These are phyloP conservation scores for Lamellibrachia satsuma DNA, from an alignment of 2,888 invertebrate species.

Conservation along the genomic window DNA sequence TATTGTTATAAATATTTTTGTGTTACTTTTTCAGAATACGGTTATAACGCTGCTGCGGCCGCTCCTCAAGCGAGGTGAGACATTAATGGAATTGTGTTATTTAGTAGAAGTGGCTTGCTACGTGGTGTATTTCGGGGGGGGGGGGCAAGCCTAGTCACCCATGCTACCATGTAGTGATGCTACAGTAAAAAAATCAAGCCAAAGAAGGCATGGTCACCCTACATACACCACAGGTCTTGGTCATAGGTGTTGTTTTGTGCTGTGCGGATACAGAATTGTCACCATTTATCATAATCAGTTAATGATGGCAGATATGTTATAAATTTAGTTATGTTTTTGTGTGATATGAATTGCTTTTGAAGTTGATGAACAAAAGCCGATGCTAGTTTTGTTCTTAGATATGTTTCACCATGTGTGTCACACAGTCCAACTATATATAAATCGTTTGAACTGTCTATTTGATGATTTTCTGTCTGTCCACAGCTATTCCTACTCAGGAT, in stretches of 20 bases:
- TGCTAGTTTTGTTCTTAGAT: background rate
- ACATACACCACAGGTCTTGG: too few relatives aligned
- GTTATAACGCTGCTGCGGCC: background rate
- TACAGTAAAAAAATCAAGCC: too few relatives aligned
- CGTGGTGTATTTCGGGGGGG: too few relatives aligned
- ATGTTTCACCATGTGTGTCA: background rate
- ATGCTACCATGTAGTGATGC: too few relatives aligned
- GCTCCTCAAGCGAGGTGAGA: background rate
- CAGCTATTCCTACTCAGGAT: background rate
- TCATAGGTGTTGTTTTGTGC: background rate
- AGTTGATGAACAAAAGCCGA: background rate
- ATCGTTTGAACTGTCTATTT: background rate
- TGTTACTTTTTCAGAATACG: background rate
- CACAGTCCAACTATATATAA: background rate
- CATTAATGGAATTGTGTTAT: background rate
- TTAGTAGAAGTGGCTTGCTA: background rate
- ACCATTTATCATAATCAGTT: background rate
- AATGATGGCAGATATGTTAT: background rate
- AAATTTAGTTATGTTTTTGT: background rate
- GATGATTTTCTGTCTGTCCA: background rate
- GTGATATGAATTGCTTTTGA: background rate
- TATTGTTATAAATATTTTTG: background rate
- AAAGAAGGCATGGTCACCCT: too few relatives aligned
- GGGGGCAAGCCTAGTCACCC: too few relatives aligned
- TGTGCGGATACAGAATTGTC: background rate